Base-by-base conservation (phyloP, 2,113 vertebrate species). In the Cynocephalus volans region DNA sequence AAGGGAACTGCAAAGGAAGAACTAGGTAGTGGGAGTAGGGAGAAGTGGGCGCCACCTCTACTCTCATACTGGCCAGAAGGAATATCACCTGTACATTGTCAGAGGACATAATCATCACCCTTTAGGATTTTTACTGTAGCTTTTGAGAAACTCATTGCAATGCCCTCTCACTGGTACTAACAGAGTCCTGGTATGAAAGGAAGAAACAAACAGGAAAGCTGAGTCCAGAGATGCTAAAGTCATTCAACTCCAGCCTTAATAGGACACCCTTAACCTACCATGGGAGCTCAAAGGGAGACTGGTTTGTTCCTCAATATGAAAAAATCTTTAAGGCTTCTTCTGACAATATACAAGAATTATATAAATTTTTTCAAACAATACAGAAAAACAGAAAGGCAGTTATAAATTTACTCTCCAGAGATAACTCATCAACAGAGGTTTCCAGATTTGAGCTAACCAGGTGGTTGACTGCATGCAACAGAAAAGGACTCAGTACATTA, bases 81-180 rank as follows among this genome's bases (percentile, higher is more conserved):
- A 72, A 88, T 17, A 56, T 58, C 33, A 60, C n/a, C 23, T 19
- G 12, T 21, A 23, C 1, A 6, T 33, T 69, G 91, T 54, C 76
- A 56, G 75, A 94, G 70, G 50, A 36, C 45, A 33, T 50, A 36
- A 69, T 64, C 73, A 17, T 41, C 56, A 24, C 9, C 36, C 69
- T 72, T 77, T 56, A 69, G 45, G 24, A 54, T 92, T 94, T 69
- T 81, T 45, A 41, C 24, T 52, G 69, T 5, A 88, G 76, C 26
- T 94, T 73, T 86, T 82, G 67, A 87, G 84, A 88, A 87, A 15
- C 41, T 86, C 81, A 73, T 89, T 88, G 62, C 89, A 83, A 58
- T 77, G 28, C 11, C 50, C 83, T 65, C 36, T 54, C 60, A 33
- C 8, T 31, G 28, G 58, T 65, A 84, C 21, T 85, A 8, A 91